These are phyloP conservation scores for Zingel zingel DNA, from an alignment of 2,113 vertebrate species.

Conservation along the genomic window DNA sequence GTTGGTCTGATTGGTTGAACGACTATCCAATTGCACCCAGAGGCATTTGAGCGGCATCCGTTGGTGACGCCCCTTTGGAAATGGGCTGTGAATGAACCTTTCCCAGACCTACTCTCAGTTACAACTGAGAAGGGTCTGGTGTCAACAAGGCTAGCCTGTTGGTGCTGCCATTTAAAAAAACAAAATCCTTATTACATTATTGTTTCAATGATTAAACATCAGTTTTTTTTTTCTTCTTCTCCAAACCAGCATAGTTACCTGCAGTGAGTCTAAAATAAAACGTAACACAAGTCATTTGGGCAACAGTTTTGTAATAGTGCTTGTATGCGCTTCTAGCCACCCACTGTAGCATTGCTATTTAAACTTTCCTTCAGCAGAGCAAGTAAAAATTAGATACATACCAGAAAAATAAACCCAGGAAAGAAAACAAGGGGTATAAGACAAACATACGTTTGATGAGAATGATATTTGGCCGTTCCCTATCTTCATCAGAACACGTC, in stretches of 20 bases:
- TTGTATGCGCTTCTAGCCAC: constrained; percentile 7
- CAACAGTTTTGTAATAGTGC: constrained; percentile 35
- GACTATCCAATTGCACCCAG: no score
- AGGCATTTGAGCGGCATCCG: no score
- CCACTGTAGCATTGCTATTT: constrained; percentile 1
- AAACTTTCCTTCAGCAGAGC: constrained; percentile 43
- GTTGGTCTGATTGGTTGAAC: no score
- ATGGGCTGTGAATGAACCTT: no score
- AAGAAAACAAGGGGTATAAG: constrained; percentile 15
- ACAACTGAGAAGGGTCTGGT: no score
- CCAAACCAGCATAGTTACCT: constrained; percentile 13
- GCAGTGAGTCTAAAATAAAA: constrained; percentile 22
- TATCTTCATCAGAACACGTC: constrained; percentile 19
- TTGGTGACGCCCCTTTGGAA: no score
- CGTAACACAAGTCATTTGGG: constrained; percentile 38
- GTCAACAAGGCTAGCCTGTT: not conserved
- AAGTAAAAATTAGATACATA: constrained; percentile 27
- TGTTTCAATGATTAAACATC: not conserved
- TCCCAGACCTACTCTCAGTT: no score
- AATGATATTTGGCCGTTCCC: constrained; percentile 27
- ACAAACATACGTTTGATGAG: constrained; percentile 40
- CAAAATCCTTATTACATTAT: not conserved
- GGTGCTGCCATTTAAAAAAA: not conserved
- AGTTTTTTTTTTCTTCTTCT: not conserved
- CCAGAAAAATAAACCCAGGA: not conserved